Percentiles rank a stretch among this genome's conserved stretches.
Conservation (phyloP, 2,797 vertebrate species). For the Uromys caudimaculatus region DNA sequence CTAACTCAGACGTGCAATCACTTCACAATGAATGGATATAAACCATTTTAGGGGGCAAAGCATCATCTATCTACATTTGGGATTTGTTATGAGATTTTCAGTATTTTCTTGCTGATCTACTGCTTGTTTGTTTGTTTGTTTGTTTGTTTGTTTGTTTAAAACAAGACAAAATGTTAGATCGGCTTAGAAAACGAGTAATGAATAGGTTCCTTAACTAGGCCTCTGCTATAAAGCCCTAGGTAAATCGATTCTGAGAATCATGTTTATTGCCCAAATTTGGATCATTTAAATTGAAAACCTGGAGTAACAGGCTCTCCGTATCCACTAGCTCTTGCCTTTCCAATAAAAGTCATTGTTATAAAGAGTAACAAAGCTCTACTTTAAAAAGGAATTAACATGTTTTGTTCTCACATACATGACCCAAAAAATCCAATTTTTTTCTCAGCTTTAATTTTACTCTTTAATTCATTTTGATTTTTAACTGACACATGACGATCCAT, state of each 20-base stretch:
- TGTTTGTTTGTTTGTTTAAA: background rate
- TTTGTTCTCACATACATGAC: background rate
- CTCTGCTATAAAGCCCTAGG: background rate
- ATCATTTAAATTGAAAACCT: background rate
- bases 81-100: slow-evolving; percentile 11
- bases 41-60: slow-evolving; percentile 39
- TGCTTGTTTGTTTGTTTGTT: background rate
- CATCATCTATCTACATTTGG: background rate
- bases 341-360: background rate
- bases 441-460: background rate
- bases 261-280: background rate
- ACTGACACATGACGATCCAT: background rate
- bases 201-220: background rate
- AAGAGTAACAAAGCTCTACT: background rate
- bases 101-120: background rate
- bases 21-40: slow-evolving; percentile 3
- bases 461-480: background rate
- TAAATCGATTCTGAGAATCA: background rate
- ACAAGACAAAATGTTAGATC: background rate
- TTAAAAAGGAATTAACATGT: background rate
- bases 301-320: background rate
- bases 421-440: background rate
- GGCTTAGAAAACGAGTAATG: background rate
- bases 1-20: background rate
- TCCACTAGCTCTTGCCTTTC: background rate